A percentile compares a stretch with the other conserved stretches of the same genome.
These are phyloP conservation scores for Trachymyrmex septentrionalis DNA, from an alignment of 1,140 invertebrate genomes.

Conservation along the genomic window DNA sequence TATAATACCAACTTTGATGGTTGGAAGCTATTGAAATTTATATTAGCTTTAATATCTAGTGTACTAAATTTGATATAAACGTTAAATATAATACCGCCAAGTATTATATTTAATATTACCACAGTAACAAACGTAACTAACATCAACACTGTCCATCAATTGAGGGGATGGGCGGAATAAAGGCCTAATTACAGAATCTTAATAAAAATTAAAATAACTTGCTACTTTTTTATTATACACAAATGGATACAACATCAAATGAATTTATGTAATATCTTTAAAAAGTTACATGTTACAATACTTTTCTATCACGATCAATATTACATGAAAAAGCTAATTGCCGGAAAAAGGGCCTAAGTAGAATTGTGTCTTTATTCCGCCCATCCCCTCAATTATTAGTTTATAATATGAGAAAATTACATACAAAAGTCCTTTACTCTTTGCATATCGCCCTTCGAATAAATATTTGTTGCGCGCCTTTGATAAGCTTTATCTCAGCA, in stretches of 20 bases:
- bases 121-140: slow-evolving; percentile 3
- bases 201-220: too few species aligned
- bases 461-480: slow-evolving; percentile 10
- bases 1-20: slow-evolving; percentile 19
- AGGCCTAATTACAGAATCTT: too few species aligned
- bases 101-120: slow-evolving; percentile 39
- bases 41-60: slow-evolving; percentile 18
- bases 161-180: too few species aligned
- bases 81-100: slow-evolving; percentile 30
- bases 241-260: too few species aligned
- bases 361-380: too few species aligned
- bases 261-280: too few species aligned
- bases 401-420: not conserved
- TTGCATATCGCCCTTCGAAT: slow-evolving; percentile 2
- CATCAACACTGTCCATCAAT: not conserved
- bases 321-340: too few species aligned
- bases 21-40: slow-evolving; percentile 20
- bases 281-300: too few species aligned
- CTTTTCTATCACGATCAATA: too few species aligned
- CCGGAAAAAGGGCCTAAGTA: too few species aligned
- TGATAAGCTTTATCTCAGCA: slow-evolving; percentile 33
- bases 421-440: not conserved
- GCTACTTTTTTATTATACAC: too few species aligned
- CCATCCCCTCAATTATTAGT: not conserved
- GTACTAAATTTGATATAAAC: slow-evolving; percentile 38